phyloP scores from a whole-genome alignment of 1,140 invertebrate species.

The Drosophila saltans region DNA sequence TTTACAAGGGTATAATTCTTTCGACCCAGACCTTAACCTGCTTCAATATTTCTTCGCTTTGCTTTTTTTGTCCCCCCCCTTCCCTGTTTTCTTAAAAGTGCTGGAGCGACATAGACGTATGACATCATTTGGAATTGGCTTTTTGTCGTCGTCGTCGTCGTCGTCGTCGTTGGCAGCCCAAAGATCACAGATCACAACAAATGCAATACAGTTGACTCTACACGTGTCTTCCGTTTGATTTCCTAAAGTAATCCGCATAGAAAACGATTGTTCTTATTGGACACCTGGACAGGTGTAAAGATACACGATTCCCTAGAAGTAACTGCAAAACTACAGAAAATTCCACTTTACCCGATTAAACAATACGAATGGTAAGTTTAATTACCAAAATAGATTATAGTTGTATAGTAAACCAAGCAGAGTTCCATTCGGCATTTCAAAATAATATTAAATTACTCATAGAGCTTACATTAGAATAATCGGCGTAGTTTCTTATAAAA shows the following conservation, averaged over 20 bases:
- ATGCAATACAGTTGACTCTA: background rate
- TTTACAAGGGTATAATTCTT: background rate
- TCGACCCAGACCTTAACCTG: background rate
- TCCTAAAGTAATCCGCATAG: no score
- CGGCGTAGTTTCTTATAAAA: background rate
- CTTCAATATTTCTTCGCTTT: slow-evolving; percentile 1
- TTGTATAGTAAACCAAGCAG: no score
- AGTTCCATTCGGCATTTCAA: no score
- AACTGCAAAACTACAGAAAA: no score
- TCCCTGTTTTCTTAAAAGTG: background rate
- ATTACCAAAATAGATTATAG: no score
- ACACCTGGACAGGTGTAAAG: no score
- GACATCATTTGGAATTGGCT: slow-evolving; percentile 6
- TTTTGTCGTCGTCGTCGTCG: background rate
- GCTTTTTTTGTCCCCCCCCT: background rate
- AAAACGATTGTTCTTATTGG: no score
- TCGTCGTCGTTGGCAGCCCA: background rate
- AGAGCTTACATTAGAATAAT: background rate
- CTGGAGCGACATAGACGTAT: background rate
- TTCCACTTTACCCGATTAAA: no score
- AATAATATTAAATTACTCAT: no score
- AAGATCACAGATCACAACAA: slow-evolving; percentile 4
- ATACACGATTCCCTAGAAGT: no score
- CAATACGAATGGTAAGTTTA: no score
- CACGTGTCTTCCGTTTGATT: background rate